Evolutionary conservation across 2,113 vertebrate genomes (phyloP).

Genomic region (Nematolebias whitei): DNA sequence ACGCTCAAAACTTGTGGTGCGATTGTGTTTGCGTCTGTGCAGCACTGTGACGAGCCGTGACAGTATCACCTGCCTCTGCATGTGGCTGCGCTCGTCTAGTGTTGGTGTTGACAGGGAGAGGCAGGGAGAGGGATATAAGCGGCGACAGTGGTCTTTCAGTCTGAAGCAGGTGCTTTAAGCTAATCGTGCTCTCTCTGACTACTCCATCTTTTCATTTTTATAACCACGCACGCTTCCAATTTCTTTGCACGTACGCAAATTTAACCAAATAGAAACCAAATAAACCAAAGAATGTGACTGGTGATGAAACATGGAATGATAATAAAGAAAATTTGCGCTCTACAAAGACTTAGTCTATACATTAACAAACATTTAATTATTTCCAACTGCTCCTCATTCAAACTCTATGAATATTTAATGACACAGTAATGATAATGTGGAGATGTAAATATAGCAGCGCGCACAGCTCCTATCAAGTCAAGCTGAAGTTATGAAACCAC

Average conservation of each 20-base stretch:
- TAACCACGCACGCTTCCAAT: not conserved
- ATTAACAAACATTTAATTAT: constrained; percentile 62
- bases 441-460: constrained; percentile 41
- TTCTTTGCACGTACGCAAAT: not conserved
- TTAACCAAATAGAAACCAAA: not conserved
- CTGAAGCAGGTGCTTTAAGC: constrained; percentile 64
- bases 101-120: constrained; percentile 60
- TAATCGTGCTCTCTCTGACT: constrained; percentile 34
- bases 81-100: constrained; percentile 30
- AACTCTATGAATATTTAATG: constrained; percentile 74
- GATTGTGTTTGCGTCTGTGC: constrained; percentile 24
- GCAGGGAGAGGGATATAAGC: constrained; percentile 34
- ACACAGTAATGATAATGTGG: constrained; percentile 55
- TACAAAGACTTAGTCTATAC: constrained; percentile 46
- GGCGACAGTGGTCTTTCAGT: constrained; percentile 59
- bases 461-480: constrained; percentile 16
- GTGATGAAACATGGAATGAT: not conserved
- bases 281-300: not conserved
- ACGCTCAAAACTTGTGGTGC: constrained; percentile 1
- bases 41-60: constrained; percentile 34
- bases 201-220: constrained; percentile 42
- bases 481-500: constrained; percentile 38
- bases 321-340: constrained; percentile 50
- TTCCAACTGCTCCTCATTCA: constrained; percentile 57
- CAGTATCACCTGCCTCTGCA: constrained; percentile 53